These are phyloP conservation scores for Tyto alba DNA, from an alignment of 2,113 vertebrate genomes.

Conservation along the genomic window DNA sequence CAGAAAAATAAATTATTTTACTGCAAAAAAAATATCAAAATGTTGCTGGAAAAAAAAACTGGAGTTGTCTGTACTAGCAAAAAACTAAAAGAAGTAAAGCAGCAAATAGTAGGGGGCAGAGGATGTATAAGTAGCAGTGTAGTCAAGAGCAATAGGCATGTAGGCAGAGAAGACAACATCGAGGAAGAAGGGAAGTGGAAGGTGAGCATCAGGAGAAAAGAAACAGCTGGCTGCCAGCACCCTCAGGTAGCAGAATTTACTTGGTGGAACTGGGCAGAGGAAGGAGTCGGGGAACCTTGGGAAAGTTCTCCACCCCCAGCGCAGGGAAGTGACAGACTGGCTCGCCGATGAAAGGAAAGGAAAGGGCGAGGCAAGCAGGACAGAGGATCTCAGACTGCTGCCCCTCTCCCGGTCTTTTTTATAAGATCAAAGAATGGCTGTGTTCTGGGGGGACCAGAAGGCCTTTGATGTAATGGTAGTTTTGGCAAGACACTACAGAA, in stretches of 20 bases:
- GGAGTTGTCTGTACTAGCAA: neutral
- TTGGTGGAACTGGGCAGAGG: neutral
- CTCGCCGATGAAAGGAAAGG: slow-evolving; percentile 1
- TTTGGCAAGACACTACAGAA: slow-evolving; percentile 38
- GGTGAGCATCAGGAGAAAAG: neutral
- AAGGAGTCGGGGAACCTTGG: neutral
- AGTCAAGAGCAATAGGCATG: neutral
- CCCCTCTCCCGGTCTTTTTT: neutral
- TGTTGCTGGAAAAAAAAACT: neutral
- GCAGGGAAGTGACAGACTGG: neutral
- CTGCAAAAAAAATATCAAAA: neutral
- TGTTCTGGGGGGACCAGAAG: neutral
- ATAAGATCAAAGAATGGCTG: slow-evolving; percentile 40
- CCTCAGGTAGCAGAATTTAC: neutral
- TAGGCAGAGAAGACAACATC: neutral
- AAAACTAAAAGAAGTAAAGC: neutral
- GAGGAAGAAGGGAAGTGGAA: neutral
- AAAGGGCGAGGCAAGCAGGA: slow-evolving; percentile 35
- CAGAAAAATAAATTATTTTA: neutral
- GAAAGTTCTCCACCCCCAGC: neutral
- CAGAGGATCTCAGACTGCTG: neutral
- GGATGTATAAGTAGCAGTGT: neutral
- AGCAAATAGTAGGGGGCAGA: neutral
- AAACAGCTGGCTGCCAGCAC: neutral
- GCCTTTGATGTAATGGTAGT: slow-evolving; percentile 40